These are phyloP conservation scores for Siniperca obscura DNA, from an alignment of 2,797 vertebrate species.

Conservation along the genomic window DNA sequence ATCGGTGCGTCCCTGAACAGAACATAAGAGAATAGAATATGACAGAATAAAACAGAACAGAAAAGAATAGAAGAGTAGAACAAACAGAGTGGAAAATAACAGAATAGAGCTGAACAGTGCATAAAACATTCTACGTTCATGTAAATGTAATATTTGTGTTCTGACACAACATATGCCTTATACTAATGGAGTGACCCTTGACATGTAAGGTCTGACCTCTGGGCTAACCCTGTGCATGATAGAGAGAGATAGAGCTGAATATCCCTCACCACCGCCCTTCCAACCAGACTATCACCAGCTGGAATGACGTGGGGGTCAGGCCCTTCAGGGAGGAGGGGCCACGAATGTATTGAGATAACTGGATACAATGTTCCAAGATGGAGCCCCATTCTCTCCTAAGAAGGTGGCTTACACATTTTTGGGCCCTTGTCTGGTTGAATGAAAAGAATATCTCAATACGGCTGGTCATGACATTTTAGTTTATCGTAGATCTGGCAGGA, in stretches of 20 bases:
- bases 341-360: neutral
- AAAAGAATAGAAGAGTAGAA: too few relatives aligned
- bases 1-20: too few relatives aligned
- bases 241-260: conserved; percentile 25
- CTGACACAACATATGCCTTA: too few relatives aligned
- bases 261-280: conserved; percentile 20
- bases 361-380: too few relatives aligned
- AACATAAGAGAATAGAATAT: too few relatives aligned
- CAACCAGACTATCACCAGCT: conserved; percentile 17
- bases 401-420: neutral
- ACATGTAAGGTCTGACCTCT: conserved; percentile 27
- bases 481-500: neutral
- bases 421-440: neutral
- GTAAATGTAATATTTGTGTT: too few relatives aligned
- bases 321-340: conserved; percentile 2
- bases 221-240: neutral
- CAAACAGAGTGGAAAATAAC: too few relatives aligned
- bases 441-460: neutral
- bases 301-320: conserved; percentile 2
- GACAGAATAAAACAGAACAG: too few relatives aligned
- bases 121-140: too few relatives aligned
- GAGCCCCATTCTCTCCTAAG: neutral
- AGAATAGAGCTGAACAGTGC: neutral
- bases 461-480: neutral
- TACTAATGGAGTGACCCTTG: conserved; percentile 38